Evolutionary conservation across 1,140 invertebrate genomes (phyloP), one percentile per base, ranked within the genome.

Genomic region (Caenorhabditis brenneri): DNA sequence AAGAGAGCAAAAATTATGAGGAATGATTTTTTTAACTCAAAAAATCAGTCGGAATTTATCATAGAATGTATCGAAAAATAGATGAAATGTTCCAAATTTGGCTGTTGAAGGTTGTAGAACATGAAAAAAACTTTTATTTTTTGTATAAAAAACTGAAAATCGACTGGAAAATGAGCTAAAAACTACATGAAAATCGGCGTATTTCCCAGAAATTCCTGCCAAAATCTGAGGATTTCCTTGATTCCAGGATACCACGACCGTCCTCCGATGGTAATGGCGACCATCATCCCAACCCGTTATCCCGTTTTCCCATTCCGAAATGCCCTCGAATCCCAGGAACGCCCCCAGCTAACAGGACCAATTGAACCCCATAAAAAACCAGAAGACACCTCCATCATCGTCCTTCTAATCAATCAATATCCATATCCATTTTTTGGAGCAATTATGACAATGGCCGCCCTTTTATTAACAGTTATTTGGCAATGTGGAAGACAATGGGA

Each of bases 401-500:
- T 86, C 6, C 46, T 86, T 6, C 42, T 81, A 12, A 16, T 46
- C 10, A 10, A 48, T 1, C 24, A 74, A 16, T 48, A 88, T 84
- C 86, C 86, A 4, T 6, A 42, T 29, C 27, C 69, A 36, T n/a
- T 79, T 19, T 79, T 79, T 22, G 48, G 36, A 22, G 87, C 88
- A 15, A 84, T 91, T 24, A 80, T 87, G 10, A 53, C 90, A 12
- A 58, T 88, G 10, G 7, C 90, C 1, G 80, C 84, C 2, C 88
- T 88, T 1, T 81, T 91, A 19, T 58, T 89, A 29, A 86, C 86
- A 19, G 86, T 89, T 3, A 86, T 91, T 12, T 90, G 85, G 85
- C 87, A 69, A 22, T 87, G 86, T 84, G 86, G 86, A 65, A 48
- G 84, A 80, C 86, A 87, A 42, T 74, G 65, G 65, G 65, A 74